Evolutionary conservation across 2,797 vertebrate species (phyloP), one percentile per base, ranked within the genome.

Genomic region (Synaphobranchus kaupii): DNA sequence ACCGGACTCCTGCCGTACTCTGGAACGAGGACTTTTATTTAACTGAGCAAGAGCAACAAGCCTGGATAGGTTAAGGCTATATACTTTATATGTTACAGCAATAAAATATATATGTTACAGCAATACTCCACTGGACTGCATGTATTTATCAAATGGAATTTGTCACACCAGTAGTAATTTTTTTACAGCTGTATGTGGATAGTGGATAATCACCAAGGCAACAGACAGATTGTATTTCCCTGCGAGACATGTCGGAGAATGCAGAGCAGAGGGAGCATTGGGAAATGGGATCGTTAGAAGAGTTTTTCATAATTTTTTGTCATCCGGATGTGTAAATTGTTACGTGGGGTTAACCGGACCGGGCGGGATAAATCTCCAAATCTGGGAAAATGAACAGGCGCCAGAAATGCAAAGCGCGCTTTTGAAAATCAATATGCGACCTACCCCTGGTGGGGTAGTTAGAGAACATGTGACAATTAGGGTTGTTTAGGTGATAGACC

Each of bases 401-500:
- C 28, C 82, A 12, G 3, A 48, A 20, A 76, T 6, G 12, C 3
- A 20, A 47, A 17, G 25, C 28, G 25, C 20, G 4, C 25, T 80
- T 34, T 84, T 10, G 20, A 39, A 13, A 76, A 25, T 39, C 47
- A 44, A 63, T 80, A 3, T 3, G 34, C 25, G 17, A 6, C 44
- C 28, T 54, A 28, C 47, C 52, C 81, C 47, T 44, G 44, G 12
- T 6, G 20, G 54, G 31, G 3, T 39, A 84, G 84, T 87, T 84
- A 87, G 83, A 87, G 83, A 39, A 54, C 28, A 44, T 68, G 76
- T 52, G 50, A 85, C 58, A 81, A 88, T 88, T 81, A 85, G 44
- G 58, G 68, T 15, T 81, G 73, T 85, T 88, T 85, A 52, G 47
- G 82, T 85, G 85, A 81, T 58, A 15, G 25, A 60, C 81, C 56